Evolutionary conservation across 2,113 vertebrate species (phyloP).

Genomic region (Menura novaehollandiae): DNA sequence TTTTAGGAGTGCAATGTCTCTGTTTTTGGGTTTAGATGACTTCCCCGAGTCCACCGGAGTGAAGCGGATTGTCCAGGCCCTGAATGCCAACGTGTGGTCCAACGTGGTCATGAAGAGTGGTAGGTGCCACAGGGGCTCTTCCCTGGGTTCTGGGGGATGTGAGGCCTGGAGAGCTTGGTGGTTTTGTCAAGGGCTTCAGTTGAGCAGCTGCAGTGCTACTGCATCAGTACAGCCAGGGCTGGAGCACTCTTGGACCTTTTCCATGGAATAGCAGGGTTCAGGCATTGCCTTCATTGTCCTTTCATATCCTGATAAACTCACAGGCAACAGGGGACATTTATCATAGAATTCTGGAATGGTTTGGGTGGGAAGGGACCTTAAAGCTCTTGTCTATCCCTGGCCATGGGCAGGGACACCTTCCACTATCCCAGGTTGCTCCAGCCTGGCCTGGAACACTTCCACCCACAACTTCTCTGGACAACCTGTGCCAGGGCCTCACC

Average conservation of each 20-base stretch:
- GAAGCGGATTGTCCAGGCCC: constrained; percentile 91
- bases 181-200: background rate
- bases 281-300: background rate
- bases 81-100: constrained; percentile 97
- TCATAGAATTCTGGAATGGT: background rate
- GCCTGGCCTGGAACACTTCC: background rate
- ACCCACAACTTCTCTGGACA: background rate
- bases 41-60: constrained; percentile 97
- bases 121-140: constrained; percentile 38
- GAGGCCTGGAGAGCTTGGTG: background rate
- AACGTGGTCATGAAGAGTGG: constrained; percentile 94
- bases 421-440: background rate
- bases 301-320: background rate
- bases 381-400: background rate
- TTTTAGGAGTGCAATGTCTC: background rate
- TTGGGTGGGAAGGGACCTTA: background rate
- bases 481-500: background rate
- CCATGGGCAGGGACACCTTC: background rate
- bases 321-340: background rate
- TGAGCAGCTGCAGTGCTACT: background rate
- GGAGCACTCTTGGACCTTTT: background rate
- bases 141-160: fast-evolving
- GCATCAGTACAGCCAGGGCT: fast-evolving
- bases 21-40: constrained; percentile 78
- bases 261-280: background rate